Base-by-base conservation (phyloP, 1,140 invertebrate species). In the Drosophila mauritiana region DNA sequence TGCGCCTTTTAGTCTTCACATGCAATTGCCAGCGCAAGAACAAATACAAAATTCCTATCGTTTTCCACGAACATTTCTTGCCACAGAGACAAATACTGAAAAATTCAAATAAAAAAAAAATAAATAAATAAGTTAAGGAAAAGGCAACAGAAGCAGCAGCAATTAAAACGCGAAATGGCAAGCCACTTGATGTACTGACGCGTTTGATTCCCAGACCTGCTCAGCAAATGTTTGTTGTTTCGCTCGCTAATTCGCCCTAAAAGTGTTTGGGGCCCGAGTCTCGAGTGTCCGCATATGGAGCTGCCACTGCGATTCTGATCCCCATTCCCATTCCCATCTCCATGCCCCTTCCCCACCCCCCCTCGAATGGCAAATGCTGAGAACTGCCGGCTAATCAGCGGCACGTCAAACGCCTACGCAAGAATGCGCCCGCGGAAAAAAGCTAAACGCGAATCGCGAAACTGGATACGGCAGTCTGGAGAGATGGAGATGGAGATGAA, bases 391-490 rank as follows among this genome's bases (percentile, higher is more conserved):
- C 83, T 83, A 88, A 88, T 86, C 83, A 86, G 78, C 76, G 80
- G 81, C 61, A 81, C 72, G 64, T 81, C 78, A 80, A 75, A 78
- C 81, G 83, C 82, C 82, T 42, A 86, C 82, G 69, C 83, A 51
- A 59, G 76, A 82, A 73, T 82, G 61, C 31, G 61, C 63, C 40
- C 13, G 27, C 8, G 46, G 45, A 68, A 56, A 56, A 53, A 61
- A 62, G 57, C 42, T 39, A 54, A 42, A 62, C n/a, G 46, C 25
- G 13, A 48, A 27, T n/a, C 13, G 52, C 46, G 51, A 53, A 58
- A 63, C 57, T 57, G 34, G 40, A 54, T 49, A 37, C 27, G 20
- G 20, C 42, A 52, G 42, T 27, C 37, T 13, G 48, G 11, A 27
- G 43, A 39, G 31, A 27, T 37, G 42, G 12, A 10, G 13, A 53